These are phyloP conservation scores for Pituophis catenifer DNA, from an alignment of 2,113 vertebrate species.

Conservation along the genomic window DNA sequence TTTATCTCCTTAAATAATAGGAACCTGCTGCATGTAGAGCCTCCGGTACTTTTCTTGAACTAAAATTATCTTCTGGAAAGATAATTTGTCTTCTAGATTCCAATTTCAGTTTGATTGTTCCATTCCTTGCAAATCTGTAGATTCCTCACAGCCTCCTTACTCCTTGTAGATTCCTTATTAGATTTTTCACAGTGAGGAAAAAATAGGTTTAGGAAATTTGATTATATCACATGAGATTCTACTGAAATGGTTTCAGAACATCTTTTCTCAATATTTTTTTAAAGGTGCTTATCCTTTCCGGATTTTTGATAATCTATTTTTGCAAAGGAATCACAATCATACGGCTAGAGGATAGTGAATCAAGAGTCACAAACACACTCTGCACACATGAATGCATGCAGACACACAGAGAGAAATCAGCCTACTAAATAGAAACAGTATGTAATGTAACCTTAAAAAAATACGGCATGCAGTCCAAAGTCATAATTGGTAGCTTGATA, in stretches of 20 bases:
- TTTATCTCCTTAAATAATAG: slow-evolving; percentile 27
- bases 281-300: background rate
- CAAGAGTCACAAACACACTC: background rate
- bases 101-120: slow-evolving; percentile 20
- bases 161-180: background rate
- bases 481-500: background rate
- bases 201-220: background rate
- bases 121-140: background rate
- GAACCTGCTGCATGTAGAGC: background rate
- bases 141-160: background rate
- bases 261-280: background rate
- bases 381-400: background rate
- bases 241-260: slow-evolving; percentile 20
- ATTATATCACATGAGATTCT: slow-evolving; percentile 7
- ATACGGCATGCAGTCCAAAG: background rate
- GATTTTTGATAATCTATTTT: background rate
- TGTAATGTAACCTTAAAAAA: background rate
- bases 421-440: background rate
- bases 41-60: slow-evolving; percentile 32
- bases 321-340: background rate
- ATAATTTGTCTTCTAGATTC: slow-evolving; percentile 11
- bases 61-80: slow-evolving; percentile 20
- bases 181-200: background rate
- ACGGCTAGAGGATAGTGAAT: background rate
- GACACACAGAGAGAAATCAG: background rate